Evolutionary conservation across 2,797 vertebrate species (phyloP).

Genomic region (Myiothlypis coronata): DNA sequence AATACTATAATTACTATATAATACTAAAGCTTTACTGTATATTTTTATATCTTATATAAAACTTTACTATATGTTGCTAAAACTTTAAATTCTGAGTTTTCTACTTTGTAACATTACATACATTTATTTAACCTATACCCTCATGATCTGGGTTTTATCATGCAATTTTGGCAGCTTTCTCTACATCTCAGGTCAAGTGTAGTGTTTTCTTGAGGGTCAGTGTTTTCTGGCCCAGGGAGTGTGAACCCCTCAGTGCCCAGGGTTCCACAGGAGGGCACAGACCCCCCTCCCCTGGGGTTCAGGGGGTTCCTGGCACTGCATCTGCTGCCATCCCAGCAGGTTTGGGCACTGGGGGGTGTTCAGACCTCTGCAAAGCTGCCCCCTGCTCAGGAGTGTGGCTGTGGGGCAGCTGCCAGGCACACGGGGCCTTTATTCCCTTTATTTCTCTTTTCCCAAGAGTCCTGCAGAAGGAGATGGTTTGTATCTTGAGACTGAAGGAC

Average conservation of each 20-base stretch:
- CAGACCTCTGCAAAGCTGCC: neutral
- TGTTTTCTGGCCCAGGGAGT: neutral
- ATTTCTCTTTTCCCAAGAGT: neutral
- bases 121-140: neutral
- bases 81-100: neutral
- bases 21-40: neutral
- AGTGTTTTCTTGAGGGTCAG: too few relatives aligned
- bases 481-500: neutral
- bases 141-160: too few relatives aligned
- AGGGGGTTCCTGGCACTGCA: too few relatives aligned
- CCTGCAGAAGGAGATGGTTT: neutral
- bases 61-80: neutral
- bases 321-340: neutral
- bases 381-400: neutral
- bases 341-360: too few relatives aligned
- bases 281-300: neutral
- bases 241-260: too few relatives aligned
- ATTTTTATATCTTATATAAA: neutral
- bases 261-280: too few relatives aligned
- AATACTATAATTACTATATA: neutral
- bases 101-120: neutral
- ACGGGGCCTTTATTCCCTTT: neutral
- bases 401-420: neutral
- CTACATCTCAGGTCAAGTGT: fast-evolving
- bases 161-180: neutral